Base-by-base conservation (phyloP, 2,797 vertebrate species). In the Hydrolagus colliei region DNA sequence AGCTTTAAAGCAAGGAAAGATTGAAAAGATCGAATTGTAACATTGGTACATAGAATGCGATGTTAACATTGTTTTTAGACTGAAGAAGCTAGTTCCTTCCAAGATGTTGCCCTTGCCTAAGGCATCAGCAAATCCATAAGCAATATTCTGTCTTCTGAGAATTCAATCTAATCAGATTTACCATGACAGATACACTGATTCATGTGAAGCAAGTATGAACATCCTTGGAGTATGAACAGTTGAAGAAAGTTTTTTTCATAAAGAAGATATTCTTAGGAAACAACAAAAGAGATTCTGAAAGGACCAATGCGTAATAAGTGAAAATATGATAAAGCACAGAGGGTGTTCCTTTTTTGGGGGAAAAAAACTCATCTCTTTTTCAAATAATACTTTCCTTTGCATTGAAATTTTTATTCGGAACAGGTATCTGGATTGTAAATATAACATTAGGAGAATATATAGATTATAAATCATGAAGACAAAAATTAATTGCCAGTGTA, bases 121-220 rank as follows among this genome's bases (percentile, higher is more conserved):
- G 41, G 41, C 41, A 52, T 3, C 6, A 52, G 41, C 41, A 52
- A 52, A 6, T 52, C 41, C 41, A 52, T 6, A 52, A 41, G 9
- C 63, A 68, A 32, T 32, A 32, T 9, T 67, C 14, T 32, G 65
- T 82, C 27, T 65, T 82, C 8, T 82, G 27, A 68, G 63, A 68
- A 68, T 18, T 82, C 13, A 82, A 82, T 82, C 9, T 13, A 82
- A 68, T 27, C 32, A 68, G 79, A 82, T 67, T 82, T 65, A 35
- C 20, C 27, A 6, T 67, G 79, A 68, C 27, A 68, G 79, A 68
- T 68, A 20, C 27, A 2, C 67, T 68, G 27, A 82, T 65, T 65
- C 12, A 80, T 82, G 32, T 82, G 79, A 62, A 10, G 16, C 22
- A 82, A 35, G 27, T 35, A 82, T 32, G 68, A 80, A 16, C 41